Base-by-base conservation (phyloP, 2,797 vertebrate species). In the Sebastes dallii region DNA sequence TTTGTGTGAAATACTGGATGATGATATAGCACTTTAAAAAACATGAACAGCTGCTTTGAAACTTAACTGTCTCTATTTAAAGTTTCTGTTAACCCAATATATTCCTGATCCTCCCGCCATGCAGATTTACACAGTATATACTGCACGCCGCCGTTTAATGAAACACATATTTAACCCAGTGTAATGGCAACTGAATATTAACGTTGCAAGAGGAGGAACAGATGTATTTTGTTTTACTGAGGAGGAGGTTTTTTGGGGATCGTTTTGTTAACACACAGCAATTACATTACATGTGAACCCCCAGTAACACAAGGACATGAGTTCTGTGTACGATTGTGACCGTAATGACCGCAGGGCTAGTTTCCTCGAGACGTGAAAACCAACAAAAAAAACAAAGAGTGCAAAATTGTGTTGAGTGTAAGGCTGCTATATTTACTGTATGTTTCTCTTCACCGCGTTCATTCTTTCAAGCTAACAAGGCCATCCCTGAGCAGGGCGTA, bases 401-500 rank as follows among this genome's bases (percentile, higher is more conserved):
- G 96, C 97, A 98, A 97, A 66, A 96, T 92, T 90, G 93, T 94
- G 95, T 95, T 95, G 95, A 95, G 92, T 96, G 92, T 96, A 98
- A 99, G 97, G 97, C 97, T 96, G 96, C 89, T 90, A 89, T 92
- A 94, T 88, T 88, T 89, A 82, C 73, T 88, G 93, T 94, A 91
- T 94, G 94, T 94, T 90, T 94, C 95, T 96, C 96, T 96, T 96
- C 96, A 93, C 95, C 91, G 81, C 95, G 95, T 90, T 96, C 95
- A 95, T 96, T 96, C 92, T 95, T 96, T 97, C 96, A 96, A 97
- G 95, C 96, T 97, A 97, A 96, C 95, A 95, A 98, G 96, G 96
- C 96, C 96, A 97, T 99, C 97, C 98, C 98, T 99, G 98, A 99
- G 98, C 96, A 95, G 94, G 94, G 93, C 89, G 71, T 86, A 95